These are phyloP conservation scores for Gryllus bimaculatus DNA, from an alignment of 1,140 invertebrate genomes.

Conservation along the genomic window DNA sequence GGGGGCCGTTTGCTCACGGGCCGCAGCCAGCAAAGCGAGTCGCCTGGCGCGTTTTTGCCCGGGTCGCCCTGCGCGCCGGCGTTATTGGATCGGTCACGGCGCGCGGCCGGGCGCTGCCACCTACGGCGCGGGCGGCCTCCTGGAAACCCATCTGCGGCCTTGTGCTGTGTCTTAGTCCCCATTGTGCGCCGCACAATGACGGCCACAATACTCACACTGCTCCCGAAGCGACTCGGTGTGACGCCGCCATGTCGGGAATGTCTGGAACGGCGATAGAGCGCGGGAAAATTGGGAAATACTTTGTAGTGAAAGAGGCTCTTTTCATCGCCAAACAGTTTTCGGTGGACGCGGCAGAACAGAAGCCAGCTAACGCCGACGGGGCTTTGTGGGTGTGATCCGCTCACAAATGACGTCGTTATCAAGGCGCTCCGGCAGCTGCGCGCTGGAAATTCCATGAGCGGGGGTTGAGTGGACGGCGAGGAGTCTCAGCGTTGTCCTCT, in stretches of 20 bases:
- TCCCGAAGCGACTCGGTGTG: background rate
- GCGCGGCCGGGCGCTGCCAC: background rate
- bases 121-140: background rate
- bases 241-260: background rate
- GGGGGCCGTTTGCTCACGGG: no score
- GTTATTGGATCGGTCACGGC: background rate
- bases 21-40: background rate
- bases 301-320: background rate
- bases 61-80: no score
- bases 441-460: no score
- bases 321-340: background rate
- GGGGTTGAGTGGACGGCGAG: no score
- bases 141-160: background rate
- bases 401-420: background rate
- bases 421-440: no score
- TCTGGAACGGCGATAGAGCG: background rate
- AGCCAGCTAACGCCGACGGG: background rate
- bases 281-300: background rate
- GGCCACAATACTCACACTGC: background rate
- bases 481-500: no score
- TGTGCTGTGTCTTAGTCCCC: background rate
- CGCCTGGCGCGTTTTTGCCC: background rate
- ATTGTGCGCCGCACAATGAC: background rate
- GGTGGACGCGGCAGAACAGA: background rate
- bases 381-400: background rate